These are phyloP conservation scores for Narcine bancroftii DNA, from an alignment of 2,113 vertebrate species.

Conservation along the genomic window DNA sequence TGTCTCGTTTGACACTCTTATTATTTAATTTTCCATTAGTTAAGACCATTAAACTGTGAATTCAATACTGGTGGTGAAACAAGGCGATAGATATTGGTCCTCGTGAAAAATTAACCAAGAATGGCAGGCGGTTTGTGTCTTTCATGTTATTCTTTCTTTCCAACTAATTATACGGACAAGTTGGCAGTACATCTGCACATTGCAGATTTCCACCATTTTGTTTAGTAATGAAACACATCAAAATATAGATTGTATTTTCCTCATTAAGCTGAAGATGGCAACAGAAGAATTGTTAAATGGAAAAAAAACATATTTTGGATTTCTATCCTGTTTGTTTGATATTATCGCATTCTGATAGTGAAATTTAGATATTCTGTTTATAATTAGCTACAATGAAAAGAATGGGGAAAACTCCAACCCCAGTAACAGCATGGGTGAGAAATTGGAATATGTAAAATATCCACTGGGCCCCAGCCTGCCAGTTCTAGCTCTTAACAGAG, in stretches of 20 bases:
- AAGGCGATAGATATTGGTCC: background rate
- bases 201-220: background rate
- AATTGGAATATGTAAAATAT: background rate
- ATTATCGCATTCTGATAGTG: background rate
- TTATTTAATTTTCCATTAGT: conserved; percentile 28
- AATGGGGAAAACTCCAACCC: background rate
- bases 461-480: background rate
- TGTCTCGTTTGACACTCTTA: background rate
- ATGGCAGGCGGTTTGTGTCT: background rate
- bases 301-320: background rate
- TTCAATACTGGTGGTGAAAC: conserved; percentile 2
- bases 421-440: background rate
- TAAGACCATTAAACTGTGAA: background rate
- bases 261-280: background rate
- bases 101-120: background rate
- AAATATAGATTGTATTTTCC: background rate
- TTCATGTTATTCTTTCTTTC: background rate
- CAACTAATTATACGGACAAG: background rate
- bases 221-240: background rate
- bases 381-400: background rate
- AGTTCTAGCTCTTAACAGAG: background rate
- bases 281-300: background rate
- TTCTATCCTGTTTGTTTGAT: background rate
- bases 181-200: background rate
- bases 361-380: background rate